Conservation (phyloP, 2,113 vertebrate species). For the Mesembrinibis cayennensis region DNA sequence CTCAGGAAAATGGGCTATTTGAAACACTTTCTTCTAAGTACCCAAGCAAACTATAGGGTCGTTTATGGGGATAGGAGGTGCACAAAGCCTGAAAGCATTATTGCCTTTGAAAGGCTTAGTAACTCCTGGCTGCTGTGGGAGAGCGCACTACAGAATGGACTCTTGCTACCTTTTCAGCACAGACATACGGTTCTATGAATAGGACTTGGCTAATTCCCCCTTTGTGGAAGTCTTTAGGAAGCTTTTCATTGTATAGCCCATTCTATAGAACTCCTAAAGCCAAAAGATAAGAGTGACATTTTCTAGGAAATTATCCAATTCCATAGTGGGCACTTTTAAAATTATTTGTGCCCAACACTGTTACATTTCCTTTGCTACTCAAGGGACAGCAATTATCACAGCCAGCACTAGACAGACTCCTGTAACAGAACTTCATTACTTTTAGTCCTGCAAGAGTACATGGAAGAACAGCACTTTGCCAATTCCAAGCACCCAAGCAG, state of each 20-base stretch:
- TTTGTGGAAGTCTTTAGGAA: slow-evolving; percentile 42
- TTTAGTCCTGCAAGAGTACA: background rate
- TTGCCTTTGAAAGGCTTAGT: background rate
- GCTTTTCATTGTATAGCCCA: background rate
- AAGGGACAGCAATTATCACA: background rate
- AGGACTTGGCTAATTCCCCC: slow-evolving; percentile 17
- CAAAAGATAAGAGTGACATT: slow-evolving; percentile 18
- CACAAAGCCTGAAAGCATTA: slow-evolving; percentile 3
- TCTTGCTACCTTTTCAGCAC: slow-evolving; percentile 1
- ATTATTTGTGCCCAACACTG: background rate
- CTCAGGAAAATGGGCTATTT: slow-evolving; percentile 21
- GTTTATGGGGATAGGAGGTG: background rate
- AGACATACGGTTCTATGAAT: background rate
- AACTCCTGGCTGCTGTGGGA: background rate
- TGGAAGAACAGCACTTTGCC: background rate
- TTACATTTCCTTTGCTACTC: background rate
- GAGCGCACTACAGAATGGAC: background rate
- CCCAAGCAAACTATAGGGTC: background rate
- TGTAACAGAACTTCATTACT: background rate
- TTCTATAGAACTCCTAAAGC: slow-evolving; percentile 13
- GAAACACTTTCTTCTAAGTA: slow-evolving; percentile 38
- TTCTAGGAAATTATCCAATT: slow-evolving; percentile 6
- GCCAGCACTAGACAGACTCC: background rate
- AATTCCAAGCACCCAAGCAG: background rate
- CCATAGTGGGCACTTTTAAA: background rate